phyloP scores from a whole-genome alignment of 2,888 invertebrate genomes.

The Eucera pruinosa region DNA sequence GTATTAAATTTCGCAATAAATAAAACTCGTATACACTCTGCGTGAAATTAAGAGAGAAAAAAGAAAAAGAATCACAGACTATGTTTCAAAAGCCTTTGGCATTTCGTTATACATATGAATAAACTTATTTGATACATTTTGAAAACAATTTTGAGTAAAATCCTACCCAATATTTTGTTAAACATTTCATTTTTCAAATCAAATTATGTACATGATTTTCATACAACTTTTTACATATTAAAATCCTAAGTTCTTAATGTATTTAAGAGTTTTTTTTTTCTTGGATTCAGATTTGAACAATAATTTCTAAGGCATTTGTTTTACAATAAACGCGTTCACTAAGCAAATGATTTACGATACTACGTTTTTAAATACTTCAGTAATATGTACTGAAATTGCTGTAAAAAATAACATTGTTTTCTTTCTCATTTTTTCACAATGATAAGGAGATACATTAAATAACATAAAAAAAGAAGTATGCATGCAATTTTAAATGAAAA shows the following conservation, averaged over 20 bases:
- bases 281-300: constrained; percentile 25
- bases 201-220: constrained; percentile 12
- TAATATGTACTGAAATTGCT: constrained; percentile 4
- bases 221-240: constrained; percentile 12
- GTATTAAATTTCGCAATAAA: constrained; percentile 65
- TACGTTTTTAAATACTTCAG: constrained; percentile 3
- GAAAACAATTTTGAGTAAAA: constrained; percentile 54
- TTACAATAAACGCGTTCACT: background rate
- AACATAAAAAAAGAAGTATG: background rate
- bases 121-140: constrained; percentile 68
- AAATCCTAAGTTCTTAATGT: constrained; percentile 13
- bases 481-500: constrained; percentile 13
- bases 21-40: constrained; percentile 19
- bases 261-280: constrained; percentile 11
- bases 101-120: constrained; percentile 60
- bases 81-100: constrained; percentile 50
- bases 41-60: constrained; percentile 27
- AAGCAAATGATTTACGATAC: background rate
- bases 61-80: constrained; percentile 45
- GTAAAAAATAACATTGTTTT: constrained; percentile 10
- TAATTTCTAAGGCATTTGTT: constrained; percentile 42
- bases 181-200: constrained; percentile 18
- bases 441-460: background rate
- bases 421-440: background rate
- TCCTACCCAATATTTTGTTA: constrained; percentile 48